A percentile compares a stretch with the other conserved stretches of the same genome.
phyloP scores from a whole-genome alignment of 2,797 vertebrate genomes.

The Peromyscus aztecus region DNA sequence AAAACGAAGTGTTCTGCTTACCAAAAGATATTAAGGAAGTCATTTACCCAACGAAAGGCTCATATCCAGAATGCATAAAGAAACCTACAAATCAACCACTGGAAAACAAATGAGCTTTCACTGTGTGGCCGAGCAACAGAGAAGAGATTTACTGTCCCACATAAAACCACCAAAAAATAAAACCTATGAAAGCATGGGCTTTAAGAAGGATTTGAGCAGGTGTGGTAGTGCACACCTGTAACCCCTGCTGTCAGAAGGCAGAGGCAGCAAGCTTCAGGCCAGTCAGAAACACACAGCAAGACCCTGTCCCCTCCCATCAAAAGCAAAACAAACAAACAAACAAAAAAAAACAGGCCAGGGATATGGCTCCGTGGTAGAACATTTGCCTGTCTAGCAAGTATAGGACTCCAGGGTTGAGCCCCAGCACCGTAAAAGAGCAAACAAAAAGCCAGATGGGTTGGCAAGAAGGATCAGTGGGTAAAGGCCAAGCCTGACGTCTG shows the following conservation, averaged over 20 bases:
- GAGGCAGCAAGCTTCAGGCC: not conserved
- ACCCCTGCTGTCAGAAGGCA: not conserved
- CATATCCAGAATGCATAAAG: not conserved
- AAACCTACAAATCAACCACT: not conserved
- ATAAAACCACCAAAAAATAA: not conserved
- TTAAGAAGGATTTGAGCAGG: not conserved
- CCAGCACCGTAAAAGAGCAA: not conserved
- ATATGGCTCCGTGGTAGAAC: not conserved
- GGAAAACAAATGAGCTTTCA: not conserved
- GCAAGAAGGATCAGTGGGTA: not conserved
- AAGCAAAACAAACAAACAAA: too few species aligned
- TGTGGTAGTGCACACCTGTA: not conserved
- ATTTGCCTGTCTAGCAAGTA: not conserved
- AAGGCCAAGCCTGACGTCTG: not conserved
- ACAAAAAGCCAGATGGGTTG: not conserved
- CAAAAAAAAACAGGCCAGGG: not conserved
- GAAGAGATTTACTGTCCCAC: not conserved
- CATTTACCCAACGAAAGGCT: not conserved
- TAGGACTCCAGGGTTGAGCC: not conserved
- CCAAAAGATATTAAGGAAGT: conserved; percentile 1
- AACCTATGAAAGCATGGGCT: not conserved
- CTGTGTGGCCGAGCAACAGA: not conserved
- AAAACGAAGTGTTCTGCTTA: conserved; percentile 27
- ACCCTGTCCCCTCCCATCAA: not conserved
- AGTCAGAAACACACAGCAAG: not conserved